Evolutionary conservation across 2,888 invertebrate genomes (phyloP), one percentile per base, ranked within the genome.

Genomic region (Opisthograptis luteolata): DNA sequence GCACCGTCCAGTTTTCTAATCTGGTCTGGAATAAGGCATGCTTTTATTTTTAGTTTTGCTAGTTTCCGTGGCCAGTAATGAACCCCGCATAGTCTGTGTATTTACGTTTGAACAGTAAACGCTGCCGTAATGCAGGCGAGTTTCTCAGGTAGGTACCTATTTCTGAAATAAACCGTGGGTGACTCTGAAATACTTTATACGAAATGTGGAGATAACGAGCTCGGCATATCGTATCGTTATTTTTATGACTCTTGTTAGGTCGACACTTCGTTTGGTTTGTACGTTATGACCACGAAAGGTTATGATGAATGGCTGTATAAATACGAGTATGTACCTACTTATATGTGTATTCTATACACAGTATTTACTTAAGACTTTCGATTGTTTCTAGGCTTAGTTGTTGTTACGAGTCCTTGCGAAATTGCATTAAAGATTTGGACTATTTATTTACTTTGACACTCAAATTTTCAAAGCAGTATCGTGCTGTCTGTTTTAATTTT

Each of bases 181-280:
- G 47, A 30, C 48, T 45, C 47, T 47, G 41, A 49, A 54, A 44
- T 43, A 55, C 62, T 66, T 68, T 67, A 64, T 68, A 68, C 67
- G 62, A 73, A 70, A 72, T 62, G 64, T 51, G 55, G 65, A 73
- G 72, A 79, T 83, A 83, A 83, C 83, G 76, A 83, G 80, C 70
- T 61, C 61, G 56, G 63, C 58, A 70, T 72, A 75, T 69, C 66
- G 65, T 70, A 62, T 72, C 76, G 73, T 81, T 80, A 79, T 77
- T 77, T 79, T 73, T 74, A 75, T 68, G 68, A 70, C 60, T 68
- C 76, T 82, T 77, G 80, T 82, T 83, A 81, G 70, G 67, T 62
- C 58, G 67, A 65, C 66, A 64, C 59, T 65, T 68, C 60, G 64
- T 74, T 75, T 70, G 63, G 63, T 62, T 30, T 49, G 46, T 50